phyloP scores from a whole-genome alignment of 2,888 invertebrate genomes.

The Busseola fusca region DNA sequence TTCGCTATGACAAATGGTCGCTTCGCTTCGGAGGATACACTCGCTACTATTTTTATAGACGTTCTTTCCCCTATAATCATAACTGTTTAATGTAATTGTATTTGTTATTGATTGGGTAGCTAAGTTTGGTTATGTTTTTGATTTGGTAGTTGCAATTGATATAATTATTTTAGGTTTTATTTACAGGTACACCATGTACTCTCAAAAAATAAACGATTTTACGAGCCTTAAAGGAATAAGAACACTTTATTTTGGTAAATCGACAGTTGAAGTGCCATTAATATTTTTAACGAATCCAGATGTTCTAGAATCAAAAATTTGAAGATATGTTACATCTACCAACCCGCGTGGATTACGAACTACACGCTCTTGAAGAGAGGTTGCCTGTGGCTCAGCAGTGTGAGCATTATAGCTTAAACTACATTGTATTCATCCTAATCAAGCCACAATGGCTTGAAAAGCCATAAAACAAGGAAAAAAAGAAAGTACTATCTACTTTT shows the following conservation, averaged over 20 bases:
- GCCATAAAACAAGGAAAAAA: background rate
- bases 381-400: background rate
- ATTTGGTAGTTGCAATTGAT: background rate
- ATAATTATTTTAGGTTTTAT: background rate
- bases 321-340: background rate
- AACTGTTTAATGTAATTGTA: background rate
- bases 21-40: conserved; percentile 25
- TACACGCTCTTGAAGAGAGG: background rate
- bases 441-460: background rate
- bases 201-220: background rate
- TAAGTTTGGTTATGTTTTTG: background rate
- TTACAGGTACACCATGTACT: background rate
- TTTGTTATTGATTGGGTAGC: background rate
- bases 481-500: background rate
- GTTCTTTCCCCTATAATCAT: background rate
- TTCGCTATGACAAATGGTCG: conserved; percentile 46
- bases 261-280: background rate
- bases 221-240: background rate
- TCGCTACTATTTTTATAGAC: conserved; percentile 28
- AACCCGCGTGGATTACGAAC: background rate
- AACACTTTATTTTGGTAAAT: background rate
- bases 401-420: background rate
- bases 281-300: too few species aligned
- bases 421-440: background rate
- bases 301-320: background rate